Conservation (phyloP, 2,888 invertebrate genomes). For the Lomographa bimaculata region DNA sequence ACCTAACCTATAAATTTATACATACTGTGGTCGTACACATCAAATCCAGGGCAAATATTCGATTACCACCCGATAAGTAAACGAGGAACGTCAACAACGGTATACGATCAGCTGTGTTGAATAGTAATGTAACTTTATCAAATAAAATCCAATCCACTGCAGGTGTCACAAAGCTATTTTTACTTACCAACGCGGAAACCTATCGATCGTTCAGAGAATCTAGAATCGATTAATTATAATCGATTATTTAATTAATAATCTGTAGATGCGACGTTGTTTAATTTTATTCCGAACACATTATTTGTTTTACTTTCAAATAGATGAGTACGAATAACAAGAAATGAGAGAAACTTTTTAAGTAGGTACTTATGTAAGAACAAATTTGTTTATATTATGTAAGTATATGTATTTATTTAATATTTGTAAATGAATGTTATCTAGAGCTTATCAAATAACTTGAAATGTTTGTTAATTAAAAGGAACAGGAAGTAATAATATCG, state of each 20-base stretch:
- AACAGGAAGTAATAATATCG: too few relatives aligned
- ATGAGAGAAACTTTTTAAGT: conserved; percentile 20
- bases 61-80: conserved; percentile 55
- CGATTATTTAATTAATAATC: conserved; percentile 47
- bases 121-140: conserved; percentile 61
- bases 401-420: too few relatives aligned
- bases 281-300: conserved; percentile 33
- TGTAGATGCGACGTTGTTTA: conserved; percentile 37
- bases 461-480: too few relatives aligned
- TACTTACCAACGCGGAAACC: conserved; percentile 25
- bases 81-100: conserved; percentile 59
- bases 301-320: conserved; percentile 26
- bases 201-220: conserved; percentile 31
- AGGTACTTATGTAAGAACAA: too few relatives aligned
- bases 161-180: too few relatives aligned
- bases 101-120: conserved; percentile 58
- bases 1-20: background rate
- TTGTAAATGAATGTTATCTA: too few relatives aligned
- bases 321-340: conserved; percentile 15
- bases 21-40: conserved; percentile 36
- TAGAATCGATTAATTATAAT: conserved; percentile 45
- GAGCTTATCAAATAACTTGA: too few relatives aligned
- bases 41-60: conserved; percentile 52
- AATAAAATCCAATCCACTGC: conserved; percentile 53
- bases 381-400: too few relatives aligned